Conservation (phyloP, 2,113 vertebrate genomes). For the Elephantulus edwardii region DNA sequence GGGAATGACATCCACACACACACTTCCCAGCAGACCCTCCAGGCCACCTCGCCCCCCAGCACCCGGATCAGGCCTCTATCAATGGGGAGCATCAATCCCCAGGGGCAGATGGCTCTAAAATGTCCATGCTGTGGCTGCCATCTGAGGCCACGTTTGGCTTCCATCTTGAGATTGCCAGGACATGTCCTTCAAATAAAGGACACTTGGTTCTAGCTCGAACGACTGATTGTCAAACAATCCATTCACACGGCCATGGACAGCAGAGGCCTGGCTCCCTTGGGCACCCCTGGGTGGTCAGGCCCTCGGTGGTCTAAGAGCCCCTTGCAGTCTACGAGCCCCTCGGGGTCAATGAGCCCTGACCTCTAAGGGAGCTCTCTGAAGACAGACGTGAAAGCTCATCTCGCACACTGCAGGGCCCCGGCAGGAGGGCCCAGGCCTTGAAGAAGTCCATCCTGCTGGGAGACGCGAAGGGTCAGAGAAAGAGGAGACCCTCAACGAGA, state of each 20-base stretch:
- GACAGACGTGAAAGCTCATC: too few species aligned
- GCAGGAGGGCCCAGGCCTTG: too few species aligned
- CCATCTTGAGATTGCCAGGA: background rate
- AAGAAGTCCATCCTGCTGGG: too few species aligned
- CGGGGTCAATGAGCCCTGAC: background rate
- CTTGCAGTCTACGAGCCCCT: too few species aligned
- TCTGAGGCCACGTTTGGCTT: background rate
- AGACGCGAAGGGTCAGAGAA: too few species aligned
- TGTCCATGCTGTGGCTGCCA: background rate
- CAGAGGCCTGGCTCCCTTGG: background rate
- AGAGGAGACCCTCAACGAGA: too few species aligned
- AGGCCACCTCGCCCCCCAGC: background rate
- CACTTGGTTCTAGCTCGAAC: background rate
- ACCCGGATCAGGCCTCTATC: background rate
- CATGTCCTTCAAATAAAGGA: background rate
- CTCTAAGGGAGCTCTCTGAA: too few species aligned
- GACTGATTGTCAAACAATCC: background rate
- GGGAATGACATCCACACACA: background rate
- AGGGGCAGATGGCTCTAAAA: background rate
- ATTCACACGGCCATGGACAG: background rate
- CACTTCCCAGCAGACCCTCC: background rate
- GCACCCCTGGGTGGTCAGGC: background rate
- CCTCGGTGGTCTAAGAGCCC: background rate
- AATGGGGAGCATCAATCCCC: background rate
- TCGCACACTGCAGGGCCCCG: too few species aligned